Evolutionary conservation across 2,888 invertebrate species (phyloP).

Genomic region (Balanococcus diminutus): DNA sequence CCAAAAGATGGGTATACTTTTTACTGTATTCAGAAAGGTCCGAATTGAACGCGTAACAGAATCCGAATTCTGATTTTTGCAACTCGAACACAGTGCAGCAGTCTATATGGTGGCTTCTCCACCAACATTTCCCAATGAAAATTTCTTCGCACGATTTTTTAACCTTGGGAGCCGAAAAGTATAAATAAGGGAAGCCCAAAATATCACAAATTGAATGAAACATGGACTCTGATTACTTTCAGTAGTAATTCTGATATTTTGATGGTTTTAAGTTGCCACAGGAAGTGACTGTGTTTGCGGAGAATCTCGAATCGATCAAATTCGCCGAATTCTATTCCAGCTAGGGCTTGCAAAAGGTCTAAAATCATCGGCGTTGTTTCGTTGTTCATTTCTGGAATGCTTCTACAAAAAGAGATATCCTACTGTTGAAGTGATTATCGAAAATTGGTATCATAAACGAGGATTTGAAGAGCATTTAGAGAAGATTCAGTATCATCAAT

Average conservation of each 20-base stretch:
- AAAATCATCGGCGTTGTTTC: constrained; percentile 50
- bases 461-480: too few relatives aligned
- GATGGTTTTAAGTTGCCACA: background rate
- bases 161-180: constrained; percentile 56
- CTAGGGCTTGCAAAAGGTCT: constrained; percentile 58
- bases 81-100: constrained; percentile 63
- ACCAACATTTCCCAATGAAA: constrained; percentile 61
- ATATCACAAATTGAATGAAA: too few relatives aligned
- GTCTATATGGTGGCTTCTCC: constrained; percentile 61
- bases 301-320: constrained; percentile 59
- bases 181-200: background rate
- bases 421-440: too few relatives aligned
- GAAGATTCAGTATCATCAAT: too few relatives aligned
- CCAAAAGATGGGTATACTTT: constrained; percentile 50
- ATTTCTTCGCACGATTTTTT: constrained; percentile 62
- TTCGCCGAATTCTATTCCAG: constrained; percentile 60
- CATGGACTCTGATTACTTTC: constrained; percentile 45
- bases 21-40: constrained; percentile 58
- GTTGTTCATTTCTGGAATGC: constrained; percentile 33
- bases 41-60: constrained; percentile 64
- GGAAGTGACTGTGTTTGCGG: background rate
- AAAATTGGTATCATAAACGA: too few relatives aligned
- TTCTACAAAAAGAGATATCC: background rate
- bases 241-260: constrained; percentile 51
- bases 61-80: constrained; percentile 63